A percentile compares a stretch with the other conserved stretches of the same genome.
These are phyloP conservation scores for Drosophila lowei DNA, from an alignment of 1,140 invertebrate genomes.

Conservation along the genomic window DNA sequence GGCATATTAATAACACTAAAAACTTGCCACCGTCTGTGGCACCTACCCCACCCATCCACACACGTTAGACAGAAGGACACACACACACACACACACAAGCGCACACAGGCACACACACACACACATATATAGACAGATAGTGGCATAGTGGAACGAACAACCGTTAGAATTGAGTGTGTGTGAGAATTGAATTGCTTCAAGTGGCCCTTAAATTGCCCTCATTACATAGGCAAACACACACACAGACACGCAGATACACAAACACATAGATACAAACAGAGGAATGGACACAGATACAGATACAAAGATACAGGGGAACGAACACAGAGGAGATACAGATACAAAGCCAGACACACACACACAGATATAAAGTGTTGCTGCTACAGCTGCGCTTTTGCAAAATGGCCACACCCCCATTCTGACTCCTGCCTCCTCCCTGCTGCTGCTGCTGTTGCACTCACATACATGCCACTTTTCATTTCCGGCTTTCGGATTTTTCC, in stretches of 20 bases:
- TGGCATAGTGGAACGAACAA: constrained; percentile 19
- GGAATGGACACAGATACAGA: constrained; percentile 43
- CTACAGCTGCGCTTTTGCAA: constrained; percentile 73
- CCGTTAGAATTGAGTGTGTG: constrained; percentile 47
- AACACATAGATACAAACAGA: constrained; percentile 57
- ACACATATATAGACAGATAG: not conserved
- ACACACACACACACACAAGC: not conserved
- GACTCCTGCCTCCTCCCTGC: not conserved
- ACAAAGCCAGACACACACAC: constrained; percentile 2
- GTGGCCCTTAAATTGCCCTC: constrained; percentile 76
- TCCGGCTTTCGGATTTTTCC: constrained; percentile 62
- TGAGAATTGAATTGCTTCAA: constrained; percentile 79
- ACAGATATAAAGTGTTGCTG: constrained; percentile 59
- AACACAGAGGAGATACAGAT: constrained; percentile 6
- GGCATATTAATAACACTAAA: constrained; percentile 77
- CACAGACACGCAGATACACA: constrained; percentile 43
- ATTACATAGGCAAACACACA: constrained; percentile 76
- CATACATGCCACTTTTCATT: constrained; percentile 68
- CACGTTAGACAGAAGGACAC: constrained; percentile 41
- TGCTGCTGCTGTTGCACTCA: constrained; percentile 28
- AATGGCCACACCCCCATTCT: constrained; percentile 50
- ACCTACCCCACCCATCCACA: constrained; percentile 6
- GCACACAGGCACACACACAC: too few relatives aligned
- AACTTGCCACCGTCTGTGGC: constrained; percentile 56
- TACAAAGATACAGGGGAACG: too few relatives aligned